A percentile compares a stretch with the other conserved stretches of the same genome.
phyloP scores from a whole-genome alignment of 92 coral and sea anemone species.

The Phenganax stokvisi region DNA sequence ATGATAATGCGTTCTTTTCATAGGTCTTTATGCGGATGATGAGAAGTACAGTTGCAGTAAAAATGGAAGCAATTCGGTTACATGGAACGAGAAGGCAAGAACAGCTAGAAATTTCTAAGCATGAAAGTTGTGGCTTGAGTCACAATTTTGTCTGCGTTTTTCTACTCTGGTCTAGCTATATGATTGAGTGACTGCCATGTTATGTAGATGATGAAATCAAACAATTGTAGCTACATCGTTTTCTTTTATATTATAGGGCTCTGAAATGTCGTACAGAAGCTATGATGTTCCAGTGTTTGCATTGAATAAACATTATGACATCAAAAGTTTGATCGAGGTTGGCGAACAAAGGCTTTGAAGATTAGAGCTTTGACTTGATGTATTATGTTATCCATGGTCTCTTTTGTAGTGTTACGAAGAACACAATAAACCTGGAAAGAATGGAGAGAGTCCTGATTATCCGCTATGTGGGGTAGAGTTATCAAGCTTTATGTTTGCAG shows the following conservation, averaged over 20 bases:
- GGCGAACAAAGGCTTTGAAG: neutral
- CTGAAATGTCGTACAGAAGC: conserved; percentile 72
- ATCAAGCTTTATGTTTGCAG: conserved; percentile 96
- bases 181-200: neutral
- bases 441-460: conserved; percentile 64
- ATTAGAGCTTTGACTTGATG: neutral
- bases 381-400: neutral
- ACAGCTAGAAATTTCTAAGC: too few species aligned
- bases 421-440: conserved; percentile 57
- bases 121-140: neutral
- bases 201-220: neutral
- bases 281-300: conserved; percentile 85
- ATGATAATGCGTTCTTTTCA: too few species aligned
- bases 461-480: conserved; percentile 90
- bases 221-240: neutral
- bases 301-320: conserved; percentile 41
- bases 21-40: conserved; percentile 56
- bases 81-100: conserved; percentile 64
- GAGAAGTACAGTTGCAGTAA: conserved; percentile 45
- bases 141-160: neutral
- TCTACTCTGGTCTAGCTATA: neutral
- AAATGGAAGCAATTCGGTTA: conserved; percentile 28
- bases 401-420: conserved; percentile 62
- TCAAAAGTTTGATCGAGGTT: conserved; percentile 36
- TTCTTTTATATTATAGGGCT: conserved; percentile 61